Evolutionary conservation across 1,140 invertebrate species (phyloP).

Genomic region (Philotrypesis tridentata): DNA sequence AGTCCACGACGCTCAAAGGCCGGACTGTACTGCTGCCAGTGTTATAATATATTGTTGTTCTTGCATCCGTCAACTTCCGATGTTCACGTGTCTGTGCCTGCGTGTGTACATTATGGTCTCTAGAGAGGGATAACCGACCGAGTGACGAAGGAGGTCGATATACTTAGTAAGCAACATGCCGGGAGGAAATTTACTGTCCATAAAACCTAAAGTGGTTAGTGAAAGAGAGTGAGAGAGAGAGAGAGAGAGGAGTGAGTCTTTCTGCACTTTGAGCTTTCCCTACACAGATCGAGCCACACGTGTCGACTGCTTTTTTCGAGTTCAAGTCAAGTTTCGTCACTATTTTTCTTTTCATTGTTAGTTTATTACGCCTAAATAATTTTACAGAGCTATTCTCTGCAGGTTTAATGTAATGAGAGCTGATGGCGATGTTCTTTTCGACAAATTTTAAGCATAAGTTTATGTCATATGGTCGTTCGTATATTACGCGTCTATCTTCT

Average conservation of each 20-base stretch:
- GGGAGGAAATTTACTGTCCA: slow-evolving; percentile 36
- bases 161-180: background rate
- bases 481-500: too few relatives aligned
- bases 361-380: too few relatives aligned
- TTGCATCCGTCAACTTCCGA: slow-evolving; percentile 16
- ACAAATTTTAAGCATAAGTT: background rate
- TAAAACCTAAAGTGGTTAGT: slow-evolving; percentile 31
- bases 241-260: too few relatives aligned
- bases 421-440: background rate
- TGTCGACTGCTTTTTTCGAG: background rate
- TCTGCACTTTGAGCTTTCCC: slow-evolving; percentile 36
- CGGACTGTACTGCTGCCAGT: too few relatives aligned
- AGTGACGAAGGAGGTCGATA: slow-evolving; percentile 30
- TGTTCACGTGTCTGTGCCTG: background rate
- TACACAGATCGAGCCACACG: slow-evolving; percentile 13
- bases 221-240: slow-evolving; percentile 27
- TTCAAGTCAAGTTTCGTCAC: slow-evolving; percentile 1
- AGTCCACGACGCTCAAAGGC: slow-evolving; percentile 13
- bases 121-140: background rate
- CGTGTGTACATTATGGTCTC: too few relatives aligned
- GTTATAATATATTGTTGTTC: background rate
- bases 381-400: background rate
- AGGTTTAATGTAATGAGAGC: background rate
- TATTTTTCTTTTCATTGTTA: slow-evolving; percentile 30
- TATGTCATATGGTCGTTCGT: too few relatives aligned